These are phyloP conservation scores for Andrena marginata DNA, from an alignment of 2,888 invertebrate genomes.

Conservation along the genomic window DNA sequence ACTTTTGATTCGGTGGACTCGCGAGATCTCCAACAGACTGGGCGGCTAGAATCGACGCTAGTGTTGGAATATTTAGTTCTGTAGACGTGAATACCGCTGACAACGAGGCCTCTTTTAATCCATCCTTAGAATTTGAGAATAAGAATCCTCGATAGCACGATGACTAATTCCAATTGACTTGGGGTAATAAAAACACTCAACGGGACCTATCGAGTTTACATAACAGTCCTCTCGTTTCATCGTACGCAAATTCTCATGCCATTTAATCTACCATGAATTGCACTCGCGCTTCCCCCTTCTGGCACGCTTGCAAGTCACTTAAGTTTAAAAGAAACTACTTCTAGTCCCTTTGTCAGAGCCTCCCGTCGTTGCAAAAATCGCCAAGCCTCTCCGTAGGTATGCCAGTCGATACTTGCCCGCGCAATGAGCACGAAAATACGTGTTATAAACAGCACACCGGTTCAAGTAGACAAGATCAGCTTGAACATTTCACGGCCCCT, in stretches of 20 bases:
- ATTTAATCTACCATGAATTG: neutral
- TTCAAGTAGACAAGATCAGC: neutral
- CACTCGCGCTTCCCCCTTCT: neutral
- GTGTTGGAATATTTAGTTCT: no score
- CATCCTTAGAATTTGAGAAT: no score
- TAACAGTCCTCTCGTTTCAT: neutral
- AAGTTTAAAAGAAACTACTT: neutral
- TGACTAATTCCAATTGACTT: neutral
- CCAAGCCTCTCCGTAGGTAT: no score
- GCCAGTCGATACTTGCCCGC: no score
- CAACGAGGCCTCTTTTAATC: no score
- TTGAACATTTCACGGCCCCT: neutral
- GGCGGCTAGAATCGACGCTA: no score
- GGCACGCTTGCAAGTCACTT: neutral
- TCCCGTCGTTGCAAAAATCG: no score
- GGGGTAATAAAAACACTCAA: neutral
- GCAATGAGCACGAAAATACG: no score
- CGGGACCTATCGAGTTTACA: constrained; percentile 12
- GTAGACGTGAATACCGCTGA: no score
- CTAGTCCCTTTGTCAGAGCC: no score
- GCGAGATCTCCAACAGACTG: neutral
- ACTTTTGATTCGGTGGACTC: neutral
- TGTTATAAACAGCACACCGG: no score
- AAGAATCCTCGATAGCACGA: neutral
- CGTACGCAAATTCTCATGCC: neutral